phyloP scores from a whole-genome alignment of 2,113 vertebrate species.

The Hypomesus transpacificus region DNA sequence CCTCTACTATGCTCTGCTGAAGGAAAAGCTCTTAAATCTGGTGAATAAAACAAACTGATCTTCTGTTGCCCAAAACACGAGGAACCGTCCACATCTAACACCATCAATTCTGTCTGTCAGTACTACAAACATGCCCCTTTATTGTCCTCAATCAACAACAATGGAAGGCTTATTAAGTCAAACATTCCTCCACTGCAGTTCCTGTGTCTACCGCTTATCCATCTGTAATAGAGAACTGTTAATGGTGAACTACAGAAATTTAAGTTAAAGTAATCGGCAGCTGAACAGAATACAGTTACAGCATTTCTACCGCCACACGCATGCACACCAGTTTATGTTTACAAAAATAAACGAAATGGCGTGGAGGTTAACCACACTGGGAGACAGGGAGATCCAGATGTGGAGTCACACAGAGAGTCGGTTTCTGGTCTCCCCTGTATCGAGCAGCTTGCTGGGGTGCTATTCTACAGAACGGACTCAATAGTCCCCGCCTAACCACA shows the following conservation, averaged over 20 bases:
- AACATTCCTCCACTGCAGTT: conserved; percentile 11
- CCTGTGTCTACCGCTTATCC: conserved; percentile 14
- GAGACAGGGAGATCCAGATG: too few species aligned
- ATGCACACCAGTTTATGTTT: too few species aligned
- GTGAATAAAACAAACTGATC: conserved; percentile 44
- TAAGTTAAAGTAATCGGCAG: too few species aligned
- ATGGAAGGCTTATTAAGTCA: conserved; percentile 35
- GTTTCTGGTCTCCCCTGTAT: too few species aligned
- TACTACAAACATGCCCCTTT: conserved; percentile 34
- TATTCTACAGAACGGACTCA: too few species aligned
- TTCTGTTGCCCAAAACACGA: conserved; percentile 47
- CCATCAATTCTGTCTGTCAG: conserved; percentile 40
- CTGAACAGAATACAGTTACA: neutral
- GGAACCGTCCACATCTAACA: conserved; percentile 9
- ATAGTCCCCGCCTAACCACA: neutral
- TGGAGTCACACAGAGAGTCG: too few species aligned
- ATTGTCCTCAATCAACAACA: conserved; percentile 43
- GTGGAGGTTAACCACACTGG: too few species aligned
- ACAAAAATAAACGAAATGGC: too few species aligned
- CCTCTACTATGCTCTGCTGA: conserved; percentile 5
- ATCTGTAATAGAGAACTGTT: neutral
- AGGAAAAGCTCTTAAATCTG: conserved; percentile 27
- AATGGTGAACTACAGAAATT: too few species aligned
- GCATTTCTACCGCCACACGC: too few species aligned
- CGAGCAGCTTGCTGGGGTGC: too few species aligned